phyloP scores from a whole-genome alignment of 2,797 vertebrate genomes.

The Mareca strepera region DNA sequence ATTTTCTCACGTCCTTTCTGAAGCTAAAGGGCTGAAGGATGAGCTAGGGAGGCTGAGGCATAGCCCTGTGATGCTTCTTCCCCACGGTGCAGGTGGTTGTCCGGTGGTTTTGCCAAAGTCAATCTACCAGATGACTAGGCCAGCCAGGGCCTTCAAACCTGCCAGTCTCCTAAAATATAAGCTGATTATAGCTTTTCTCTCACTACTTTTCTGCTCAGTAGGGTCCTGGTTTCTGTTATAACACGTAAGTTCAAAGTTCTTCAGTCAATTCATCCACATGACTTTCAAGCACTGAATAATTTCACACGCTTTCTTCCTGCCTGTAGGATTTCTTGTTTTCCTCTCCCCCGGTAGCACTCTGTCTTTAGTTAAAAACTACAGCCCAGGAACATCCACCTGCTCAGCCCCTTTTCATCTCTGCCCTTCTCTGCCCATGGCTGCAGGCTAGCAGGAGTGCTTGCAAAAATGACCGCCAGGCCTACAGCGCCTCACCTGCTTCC shows the following conservation, averaged over 20 bases:
- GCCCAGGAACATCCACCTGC: neutral
- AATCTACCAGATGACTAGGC: neutral
- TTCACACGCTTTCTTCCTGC: neutral
- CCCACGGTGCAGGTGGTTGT: neutral
- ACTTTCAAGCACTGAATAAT: neutral
- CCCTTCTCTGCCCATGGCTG: neutral
- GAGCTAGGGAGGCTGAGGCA: neutral
- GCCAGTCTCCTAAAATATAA: neutral
- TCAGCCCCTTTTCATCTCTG: neutral
- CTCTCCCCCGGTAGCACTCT: neutral
- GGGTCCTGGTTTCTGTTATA: neutral
- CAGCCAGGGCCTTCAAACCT: neutral
- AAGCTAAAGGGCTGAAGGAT: neutral
- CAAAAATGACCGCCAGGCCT: neutral
- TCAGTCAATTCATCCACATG: neutral
- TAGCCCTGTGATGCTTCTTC: accelerated
- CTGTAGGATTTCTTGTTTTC: neutral
- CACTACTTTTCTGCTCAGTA: neutral
- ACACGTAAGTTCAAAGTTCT: neutral
- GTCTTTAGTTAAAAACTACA: neutral
- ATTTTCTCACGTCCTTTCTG: neutral
- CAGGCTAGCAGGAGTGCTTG: neutral
- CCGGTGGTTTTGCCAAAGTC: too few species aligned
- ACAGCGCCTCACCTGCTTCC: neutral
- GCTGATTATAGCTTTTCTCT: neutral